Percentiles rank a stretch among this genome's conserved stretches.
These are phyloP conservation scores for Brachyptera putata DNA, from an alignment of 2,888 invertebrate genomes.

Conservation along the genomic window DNA sequence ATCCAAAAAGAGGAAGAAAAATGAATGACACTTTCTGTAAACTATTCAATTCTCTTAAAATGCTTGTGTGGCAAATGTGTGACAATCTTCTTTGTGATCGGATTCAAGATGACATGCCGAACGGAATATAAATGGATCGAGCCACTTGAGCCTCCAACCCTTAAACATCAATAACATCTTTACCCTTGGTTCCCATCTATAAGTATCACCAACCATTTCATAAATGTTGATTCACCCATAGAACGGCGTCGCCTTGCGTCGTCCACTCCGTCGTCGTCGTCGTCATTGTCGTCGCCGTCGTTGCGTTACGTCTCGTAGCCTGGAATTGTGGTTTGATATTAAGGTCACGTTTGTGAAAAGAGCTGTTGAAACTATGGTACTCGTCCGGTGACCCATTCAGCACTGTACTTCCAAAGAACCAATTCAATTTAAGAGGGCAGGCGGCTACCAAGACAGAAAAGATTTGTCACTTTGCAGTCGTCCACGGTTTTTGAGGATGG, in stretches of 20 bases:
- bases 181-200: neutral
- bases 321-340: constrained; percentile 16
- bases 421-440: constrained; percentile 23
- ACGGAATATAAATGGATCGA: constrained; percentile 21
- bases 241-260: neutral
- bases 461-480: constrained; percentile 13
- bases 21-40: constrained; percentile 1
- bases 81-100: constrained; percentile 1
- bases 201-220: constrained; percentile 6
- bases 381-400: too few species aligned
- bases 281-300: neutral
- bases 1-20: too few species aligned
- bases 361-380: too few species aligned
- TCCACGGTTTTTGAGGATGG: constrained; percentile 5
- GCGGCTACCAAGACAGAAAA: constrained; percentile 13
- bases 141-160: constrained; percentile 1
- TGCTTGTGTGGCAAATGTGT: neutral
- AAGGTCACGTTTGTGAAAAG: constrained; percentile 19
- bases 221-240: constrained; percentile 21
- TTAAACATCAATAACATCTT: constrained; percentile 10
- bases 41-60: constrained; percentile 5
- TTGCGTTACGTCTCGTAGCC: too few species aligned
- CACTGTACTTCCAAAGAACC: constrained; percentile 10
- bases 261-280: neutral
- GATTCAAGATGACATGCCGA: constrained; percentile 3